phyloP scores from a whole-genome alignment of 2,888 invertebrate species.

The Taphrorychus bicolor region DNA sequence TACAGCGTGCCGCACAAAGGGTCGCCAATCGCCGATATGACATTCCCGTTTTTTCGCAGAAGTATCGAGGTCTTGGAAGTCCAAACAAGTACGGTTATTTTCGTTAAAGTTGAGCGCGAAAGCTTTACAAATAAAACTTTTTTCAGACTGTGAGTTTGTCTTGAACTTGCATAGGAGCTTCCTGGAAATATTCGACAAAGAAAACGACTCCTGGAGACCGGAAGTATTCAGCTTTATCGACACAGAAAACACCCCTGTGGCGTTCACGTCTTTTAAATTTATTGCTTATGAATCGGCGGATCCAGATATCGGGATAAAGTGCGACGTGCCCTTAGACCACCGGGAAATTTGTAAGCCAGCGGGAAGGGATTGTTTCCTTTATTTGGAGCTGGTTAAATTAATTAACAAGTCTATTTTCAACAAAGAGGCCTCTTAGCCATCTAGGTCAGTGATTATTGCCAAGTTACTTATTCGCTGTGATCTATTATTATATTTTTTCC shows the following conservation, averaged over 20 bases:
- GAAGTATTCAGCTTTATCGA: slow-evolving; percentile 80
- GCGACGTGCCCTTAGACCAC: slow-evolving; percentile 80
- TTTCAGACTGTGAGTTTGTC: slow-evolving; percentile 74
- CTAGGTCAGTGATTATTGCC: background rate
- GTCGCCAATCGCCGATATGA: slow-evolving; percentile 77
- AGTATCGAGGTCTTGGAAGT: slow-evolving; percentile 82
- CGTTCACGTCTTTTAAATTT: slow-evolving; percentile 75
- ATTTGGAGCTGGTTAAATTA: slow-evolving; percentile 70
- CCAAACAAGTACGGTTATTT: slow-evolving; percentile 68
- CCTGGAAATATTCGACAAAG: slow-evolving; percentile 60
- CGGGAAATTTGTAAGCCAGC: slow-evolving; percentile 87
- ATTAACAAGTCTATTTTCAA: slow-evolving; percentile 56
- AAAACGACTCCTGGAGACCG: slow-evolving; percentile 61
- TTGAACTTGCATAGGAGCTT: slow-evolving; percentile 71
- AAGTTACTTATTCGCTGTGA: background rate
- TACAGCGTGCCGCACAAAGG: slow-evolving; percentile 89
- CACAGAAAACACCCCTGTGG: slow-evolving; percentile 77
- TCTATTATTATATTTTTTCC: no score
- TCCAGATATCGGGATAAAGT: slow-evolving; percentile 79
- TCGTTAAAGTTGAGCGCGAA: background rate
- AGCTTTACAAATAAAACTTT: background rate
- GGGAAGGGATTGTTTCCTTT: slow-evolving; percentile 71
- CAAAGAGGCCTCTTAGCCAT: background rate
- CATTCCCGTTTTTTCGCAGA: slow-evolving; percentile 75
- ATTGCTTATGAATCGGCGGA: slow-evolving; percentile 83